Base-by-base conservation (phyloP, 2,888 invertebrate species). In the Acanthococcus lagerstroemiae region DNA sequence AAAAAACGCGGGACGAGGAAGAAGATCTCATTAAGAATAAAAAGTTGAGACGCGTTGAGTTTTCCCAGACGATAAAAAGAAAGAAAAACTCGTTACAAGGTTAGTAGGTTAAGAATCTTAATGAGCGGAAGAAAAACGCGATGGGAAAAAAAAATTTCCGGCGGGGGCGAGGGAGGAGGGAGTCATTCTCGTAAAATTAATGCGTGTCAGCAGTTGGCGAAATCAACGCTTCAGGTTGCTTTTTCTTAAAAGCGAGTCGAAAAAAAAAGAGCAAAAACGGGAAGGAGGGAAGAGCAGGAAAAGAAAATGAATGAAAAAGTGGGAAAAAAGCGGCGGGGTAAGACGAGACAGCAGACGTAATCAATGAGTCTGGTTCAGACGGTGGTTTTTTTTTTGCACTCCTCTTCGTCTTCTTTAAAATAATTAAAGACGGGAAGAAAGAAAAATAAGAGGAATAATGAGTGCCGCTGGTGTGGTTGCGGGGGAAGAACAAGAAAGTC, bases 341-440 rank as follows among this genome's bases (percentile, higher is more conserved):
- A 24, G 15, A 52, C 22, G 22, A 22, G 24, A 52, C 19, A 63
- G 63, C 63, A 63, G 63, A 63, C 63, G 54, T 63, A 63, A 63
- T 63, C 63, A 63, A 63, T 63, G 63, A 63, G 63, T 63, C 63
- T 63, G 63, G 52, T 63, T 63, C 63, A 63, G 63, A 63, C 63
- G 63, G 37, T 24, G 63, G 52, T 52, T 52, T 50, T 37, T 63
- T 52, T 44, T 63, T 24, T 52, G 50, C 44, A n/a, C 27, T 52
- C 63, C 22, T 44, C 52, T 55, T 6, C 15, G 50, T 52, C 58
- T 50, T 27, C 55, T 63, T 63, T 63, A 54, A 54, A 63, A 63
- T 63, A 63, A 63, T 63, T 63, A 63, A 52, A 63, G 52, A 63
- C 52, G 61, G 27, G 61, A 61, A 37, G 37, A 50, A 50, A 61